These are phyloP conservation scores for Atta colombica DNA, from an alignment of 1,140 invertebrate species.

Conservation along the genomic window DNA sequence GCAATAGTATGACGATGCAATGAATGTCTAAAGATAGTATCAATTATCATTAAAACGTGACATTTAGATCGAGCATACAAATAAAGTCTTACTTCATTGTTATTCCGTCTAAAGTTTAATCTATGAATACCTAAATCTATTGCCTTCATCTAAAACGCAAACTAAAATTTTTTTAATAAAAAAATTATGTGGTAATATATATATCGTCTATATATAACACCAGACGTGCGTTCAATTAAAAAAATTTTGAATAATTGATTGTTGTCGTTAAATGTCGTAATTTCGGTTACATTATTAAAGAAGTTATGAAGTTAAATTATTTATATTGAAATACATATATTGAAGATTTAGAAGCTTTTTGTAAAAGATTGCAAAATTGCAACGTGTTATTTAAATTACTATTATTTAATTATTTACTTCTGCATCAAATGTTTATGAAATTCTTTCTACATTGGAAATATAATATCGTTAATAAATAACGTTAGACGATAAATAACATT, in stretches of 20 bases:
- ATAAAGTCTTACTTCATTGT: constrained; percentile 20
- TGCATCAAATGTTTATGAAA: constrained; percentile 10
- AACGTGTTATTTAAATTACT: constrained; percentile 3
- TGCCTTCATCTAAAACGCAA: not conserved
- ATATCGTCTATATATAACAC: not conserved
- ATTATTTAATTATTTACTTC: constrained; percentile 1
- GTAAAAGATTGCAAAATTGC: not conserved
- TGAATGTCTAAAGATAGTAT: constrained; percentile 25
- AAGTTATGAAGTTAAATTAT: not conserved
- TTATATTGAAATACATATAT: not conserved
- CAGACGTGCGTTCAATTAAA: not conserved
- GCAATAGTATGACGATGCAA: not conserved
- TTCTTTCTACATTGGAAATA: constrained; percentile 1
- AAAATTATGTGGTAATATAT: not conserved
- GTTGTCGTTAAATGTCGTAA: not conserved
- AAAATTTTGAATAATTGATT: not conserved
- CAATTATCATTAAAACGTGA: constrained; percentile 41
- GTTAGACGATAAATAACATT: not conserved
- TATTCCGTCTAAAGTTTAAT: constrained; percentile 19
- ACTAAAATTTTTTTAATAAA: not conserved
- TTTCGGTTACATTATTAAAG: not conserved
- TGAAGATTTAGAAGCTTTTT: not conserved
- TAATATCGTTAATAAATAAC: not conserved
- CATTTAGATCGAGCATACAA: constrained; percentile 37
- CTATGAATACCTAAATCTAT: constrained; percentile 3